Evolutionary conservation across 2,113 vertebrate genomes (phyloP).

Genomic region (Lota lota): DNA sequence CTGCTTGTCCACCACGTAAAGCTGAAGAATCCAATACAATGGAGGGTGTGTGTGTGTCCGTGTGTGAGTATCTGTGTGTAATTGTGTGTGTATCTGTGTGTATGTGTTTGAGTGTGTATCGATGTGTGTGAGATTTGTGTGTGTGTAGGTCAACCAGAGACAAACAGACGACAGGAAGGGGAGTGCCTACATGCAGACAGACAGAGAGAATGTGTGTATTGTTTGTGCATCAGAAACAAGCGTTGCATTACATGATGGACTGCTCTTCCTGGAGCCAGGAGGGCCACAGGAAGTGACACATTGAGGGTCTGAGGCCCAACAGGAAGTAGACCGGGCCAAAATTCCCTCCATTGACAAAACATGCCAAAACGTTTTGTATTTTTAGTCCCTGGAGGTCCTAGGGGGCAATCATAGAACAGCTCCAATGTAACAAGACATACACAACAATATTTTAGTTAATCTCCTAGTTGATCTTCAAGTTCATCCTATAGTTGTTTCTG

Average conservation of each 20-base stretch:
- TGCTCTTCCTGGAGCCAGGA: conserved; percentile 62
- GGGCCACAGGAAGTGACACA: conserved; percentile 51
- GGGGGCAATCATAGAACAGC: no score
- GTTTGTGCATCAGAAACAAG: conserved; percentile 42
- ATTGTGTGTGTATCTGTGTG: background rate
- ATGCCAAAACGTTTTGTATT: background rate
- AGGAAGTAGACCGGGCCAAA: conserved; percentile 31
- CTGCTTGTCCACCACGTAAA: no score
- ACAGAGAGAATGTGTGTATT: conserved; percentile 3
- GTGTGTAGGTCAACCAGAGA: no score
- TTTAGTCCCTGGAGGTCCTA: background rate
- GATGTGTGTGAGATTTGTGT: background rate
- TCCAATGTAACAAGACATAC: no score
- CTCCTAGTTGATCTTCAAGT: no score
- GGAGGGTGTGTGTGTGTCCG: no score
- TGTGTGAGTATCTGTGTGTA: background rate
- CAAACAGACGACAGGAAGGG: no score
- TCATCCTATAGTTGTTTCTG: no score
- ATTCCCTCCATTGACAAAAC: background rate
- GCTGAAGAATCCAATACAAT: no score
- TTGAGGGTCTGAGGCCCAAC: conserved; percentile 20
- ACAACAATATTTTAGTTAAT: no score
- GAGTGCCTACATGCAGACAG: no score
- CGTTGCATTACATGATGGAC: conserved; percentile 47
- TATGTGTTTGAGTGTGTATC: background rate